phyloP scores from a whole-genome alignment of 2,888 invertebrate species.

The Spodoptera picta region DNA sequence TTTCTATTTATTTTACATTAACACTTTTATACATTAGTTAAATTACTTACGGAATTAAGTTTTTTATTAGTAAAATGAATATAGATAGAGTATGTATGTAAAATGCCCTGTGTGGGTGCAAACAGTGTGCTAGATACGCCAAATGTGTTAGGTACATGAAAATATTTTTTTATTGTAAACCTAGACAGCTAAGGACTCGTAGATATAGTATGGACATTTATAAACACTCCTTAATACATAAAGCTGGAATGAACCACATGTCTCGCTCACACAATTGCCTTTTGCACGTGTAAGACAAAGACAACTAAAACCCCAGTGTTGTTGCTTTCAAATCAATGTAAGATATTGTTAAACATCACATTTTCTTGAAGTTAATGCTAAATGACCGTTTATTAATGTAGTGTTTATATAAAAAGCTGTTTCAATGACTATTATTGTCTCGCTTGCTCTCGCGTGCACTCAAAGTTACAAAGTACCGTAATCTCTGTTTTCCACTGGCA shows the following conservation, averaged over 20 bases:
- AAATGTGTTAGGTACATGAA: slow-evolving; percentile 58
- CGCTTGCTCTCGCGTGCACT: slow-evolving; percentile 17
- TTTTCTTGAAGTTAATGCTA: neutral
- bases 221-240: slow-evolving; percentile 43
- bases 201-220: slow-evolving; percentile 49
- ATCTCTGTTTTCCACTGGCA: neutral
- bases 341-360: slow-evolving; percentile 14
- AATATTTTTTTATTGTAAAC: slow-evolving; percentile 60
- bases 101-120: slow-evolving; percentile 23
- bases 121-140: slow-evolving; percentile 62
- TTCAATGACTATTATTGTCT: slow-evolving; percentile 7
- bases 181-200: slow-evolving; percentile 46
- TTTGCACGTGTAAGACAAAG: neutral
- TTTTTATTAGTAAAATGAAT: slow-evolving; percentile 27
- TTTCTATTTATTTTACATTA: slow-evolving; percentile 9
- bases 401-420: slow-evolving; percentile 23
- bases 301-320: neutral
- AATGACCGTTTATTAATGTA: slow-evolving; percentile 47
- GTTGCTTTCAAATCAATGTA: neutral
- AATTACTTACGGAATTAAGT: neutral
- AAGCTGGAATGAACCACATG: neutral
- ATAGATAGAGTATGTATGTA: slow-evolving; percentile 16
- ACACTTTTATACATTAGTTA: neutral
- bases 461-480: slow-evolving; percentile 4
- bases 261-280: neutral